phyloP scores from a whole-genome alignment of 2,797 vertebrate genomes.

The Acropternis orthonyx region DNA sequence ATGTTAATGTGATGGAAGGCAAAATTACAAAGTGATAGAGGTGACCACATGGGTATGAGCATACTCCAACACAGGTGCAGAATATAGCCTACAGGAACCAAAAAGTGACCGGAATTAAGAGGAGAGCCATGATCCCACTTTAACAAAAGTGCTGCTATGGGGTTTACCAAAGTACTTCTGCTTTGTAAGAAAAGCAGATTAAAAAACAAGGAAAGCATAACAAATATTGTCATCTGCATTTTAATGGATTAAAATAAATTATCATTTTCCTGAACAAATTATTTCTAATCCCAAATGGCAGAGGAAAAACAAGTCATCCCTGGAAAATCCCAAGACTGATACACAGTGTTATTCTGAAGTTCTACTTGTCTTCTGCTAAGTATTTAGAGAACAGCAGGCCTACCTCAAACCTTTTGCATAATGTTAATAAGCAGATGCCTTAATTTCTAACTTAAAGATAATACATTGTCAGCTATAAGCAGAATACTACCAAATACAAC shows the following conservation, averaged over 20 bases:
- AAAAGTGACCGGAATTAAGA: not conserved
- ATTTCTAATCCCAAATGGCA: not conserved
- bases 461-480: not conserved
- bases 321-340: not conserved
- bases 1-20: slow-evolving; percentile 22
- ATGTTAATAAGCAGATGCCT: not conserved
- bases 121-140: not conserved
- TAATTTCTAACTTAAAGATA: not conserved
- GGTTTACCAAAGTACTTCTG: not conserved
- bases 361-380: not conserved
- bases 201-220: not conserved
- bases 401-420: not conserved
- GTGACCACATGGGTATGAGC: not conserved
- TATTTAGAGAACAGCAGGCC: not conserved
- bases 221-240: not conserved
- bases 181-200: not conserved
- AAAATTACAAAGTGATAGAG: not conserved
- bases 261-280: not conserved
- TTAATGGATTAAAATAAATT: not conserved
- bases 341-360: not conserved
- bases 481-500: not conserved
- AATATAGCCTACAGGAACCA: not conserved
- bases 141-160: not conserved
- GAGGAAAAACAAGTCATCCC: not conserved
- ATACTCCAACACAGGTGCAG: not conserved